phyloP scores from a whole-genome alignment of 2,797 vertebrate genomes.

The Orientallactaga sibirica region DNA sequence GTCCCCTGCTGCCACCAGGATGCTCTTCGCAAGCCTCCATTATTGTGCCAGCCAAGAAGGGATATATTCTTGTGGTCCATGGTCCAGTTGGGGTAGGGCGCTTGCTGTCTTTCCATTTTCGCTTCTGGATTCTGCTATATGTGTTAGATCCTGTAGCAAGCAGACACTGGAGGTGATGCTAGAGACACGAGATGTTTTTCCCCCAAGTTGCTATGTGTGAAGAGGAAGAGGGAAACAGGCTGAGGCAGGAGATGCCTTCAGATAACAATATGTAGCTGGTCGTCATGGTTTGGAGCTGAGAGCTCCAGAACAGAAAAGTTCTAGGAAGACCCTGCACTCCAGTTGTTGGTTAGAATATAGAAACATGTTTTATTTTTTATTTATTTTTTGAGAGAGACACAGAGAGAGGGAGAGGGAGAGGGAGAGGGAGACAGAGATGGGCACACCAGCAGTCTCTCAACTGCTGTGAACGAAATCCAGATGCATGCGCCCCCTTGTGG shows the following conservation, averaged over 20 bases:
- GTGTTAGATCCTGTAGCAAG: background rate
- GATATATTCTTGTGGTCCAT: background rate
- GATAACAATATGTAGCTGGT: background rate
- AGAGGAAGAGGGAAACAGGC: background rate
- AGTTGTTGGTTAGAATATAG: background rate
- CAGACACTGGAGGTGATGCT: background rate
- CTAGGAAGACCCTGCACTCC: background rate
- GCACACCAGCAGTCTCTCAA: no score
- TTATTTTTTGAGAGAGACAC: no score
- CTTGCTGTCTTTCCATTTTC: background rate
- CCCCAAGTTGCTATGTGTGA: background rate
- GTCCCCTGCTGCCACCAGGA: background rate
- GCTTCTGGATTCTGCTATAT: background rate
- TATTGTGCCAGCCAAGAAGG: background rate
- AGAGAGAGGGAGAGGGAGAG: no score
- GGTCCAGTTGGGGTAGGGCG: no score
- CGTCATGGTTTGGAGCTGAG: background rate
- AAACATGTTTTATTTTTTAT: background rate
- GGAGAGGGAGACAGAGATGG: no score
- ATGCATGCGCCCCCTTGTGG: no score
- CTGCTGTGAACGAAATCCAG: no score
- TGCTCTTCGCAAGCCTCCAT: slow-evolving; percentile 10
- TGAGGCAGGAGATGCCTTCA: background rate
- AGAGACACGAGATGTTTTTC: background rate
- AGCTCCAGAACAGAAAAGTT: background rate